Percentiles rank a stretch among this genome's conserved stretches.
Conservation (phyloP, 2,888 invertebrate genomes). For the Ramazzottius varieornatus region DNA sequence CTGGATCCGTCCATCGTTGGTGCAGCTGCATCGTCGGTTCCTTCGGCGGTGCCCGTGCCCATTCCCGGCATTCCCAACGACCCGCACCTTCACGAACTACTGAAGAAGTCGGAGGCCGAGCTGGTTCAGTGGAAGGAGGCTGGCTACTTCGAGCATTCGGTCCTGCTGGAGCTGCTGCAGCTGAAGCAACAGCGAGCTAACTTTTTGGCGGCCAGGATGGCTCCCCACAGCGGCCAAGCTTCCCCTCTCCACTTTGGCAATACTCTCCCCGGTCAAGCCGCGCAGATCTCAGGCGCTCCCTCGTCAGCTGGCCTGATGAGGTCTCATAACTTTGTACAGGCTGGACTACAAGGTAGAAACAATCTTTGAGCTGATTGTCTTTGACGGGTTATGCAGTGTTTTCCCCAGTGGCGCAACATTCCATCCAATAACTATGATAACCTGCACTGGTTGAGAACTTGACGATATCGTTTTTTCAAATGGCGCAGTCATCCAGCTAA, state of each 20-base stretch:
- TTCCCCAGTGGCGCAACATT: no score
- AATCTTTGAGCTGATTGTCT: no score
- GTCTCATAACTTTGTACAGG: no score
- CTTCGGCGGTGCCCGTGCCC: background rate
- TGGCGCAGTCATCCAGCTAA: no score
- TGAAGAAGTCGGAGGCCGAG: background rate
- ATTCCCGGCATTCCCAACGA: background rate
- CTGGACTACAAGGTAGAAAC: no score
- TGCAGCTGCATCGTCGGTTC: background rate
- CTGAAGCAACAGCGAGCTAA: background rate
- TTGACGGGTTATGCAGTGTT: no score
- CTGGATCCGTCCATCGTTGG: no score
- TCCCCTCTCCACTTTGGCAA: background rate
- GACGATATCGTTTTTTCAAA: no score
- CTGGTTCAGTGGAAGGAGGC: background rate
- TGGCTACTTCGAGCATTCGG: background rate
- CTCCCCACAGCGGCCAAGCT: background rate
- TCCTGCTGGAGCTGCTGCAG: background rate
- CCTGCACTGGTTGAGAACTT: no score
- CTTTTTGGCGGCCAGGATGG: background rate
- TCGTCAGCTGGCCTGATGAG: no score
- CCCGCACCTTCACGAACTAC: background rate
- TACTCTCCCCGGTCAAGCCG: background rate
- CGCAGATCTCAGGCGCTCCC: no score
- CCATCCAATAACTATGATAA: no score